Evolutionary conservation across 2,888 invertebrate species (phyloP).

Genomic region (Reticulitermes lucifugus): DNA sequence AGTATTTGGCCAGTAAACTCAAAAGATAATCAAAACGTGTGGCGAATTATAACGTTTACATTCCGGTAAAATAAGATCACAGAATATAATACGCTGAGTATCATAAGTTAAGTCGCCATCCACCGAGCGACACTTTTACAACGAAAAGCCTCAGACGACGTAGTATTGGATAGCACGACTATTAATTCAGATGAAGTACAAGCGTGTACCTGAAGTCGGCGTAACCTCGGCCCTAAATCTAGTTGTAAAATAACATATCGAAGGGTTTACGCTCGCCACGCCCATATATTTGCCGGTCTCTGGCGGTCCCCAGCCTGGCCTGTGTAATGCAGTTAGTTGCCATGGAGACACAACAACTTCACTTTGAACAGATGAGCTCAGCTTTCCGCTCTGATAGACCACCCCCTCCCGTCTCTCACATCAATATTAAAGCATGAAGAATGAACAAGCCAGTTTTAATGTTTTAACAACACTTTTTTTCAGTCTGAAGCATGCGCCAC

Average conservation of each 20-base stretch:
- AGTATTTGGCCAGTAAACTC: too few species aligned
- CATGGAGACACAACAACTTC: constrained; percentile 23
- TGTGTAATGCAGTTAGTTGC: constrained; percentile 21
- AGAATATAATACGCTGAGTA: too few species aligned
- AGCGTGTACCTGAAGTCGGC: not conserved
- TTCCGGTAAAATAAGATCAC: too few species aligned
- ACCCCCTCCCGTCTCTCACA: not conserved
- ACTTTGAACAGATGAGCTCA: constrained; percentile 34
- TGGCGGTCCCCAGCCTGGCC: not conserved
- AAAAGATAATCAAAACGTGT: too few species aligned
- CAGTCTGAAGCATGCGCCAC: too few species aligned
- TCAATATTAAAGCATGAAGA: not conserved
- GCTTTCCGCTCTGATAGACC: constrained; percentile 18
- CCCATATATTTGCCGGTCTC: constrained; percentile 37
- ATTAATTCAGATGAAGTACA: constrained; percentile 17
- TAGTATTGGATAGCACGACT: too few species aligned
- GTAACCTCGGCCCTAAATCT: constrained; percentile 1
- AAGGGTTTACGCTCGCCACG: constrained; percentile 38
- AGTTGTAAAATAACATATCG: constrained; percentile 36
- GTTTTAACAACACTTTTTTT: too few species aligned
- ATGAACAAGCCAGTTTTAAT: too few species aligned
- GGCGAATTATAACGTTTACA: too few species aligned
- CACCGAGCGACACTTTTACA: too few species aligned
- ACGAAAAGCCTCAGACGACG: too few species aligned
- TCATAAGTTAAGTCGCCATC: too few species aligned